Evolutionary conservation across 30 jellyfish, hydroid and myxozoan species (phyloP).

Genomic region (Rhopilema esculentum): DNA sequence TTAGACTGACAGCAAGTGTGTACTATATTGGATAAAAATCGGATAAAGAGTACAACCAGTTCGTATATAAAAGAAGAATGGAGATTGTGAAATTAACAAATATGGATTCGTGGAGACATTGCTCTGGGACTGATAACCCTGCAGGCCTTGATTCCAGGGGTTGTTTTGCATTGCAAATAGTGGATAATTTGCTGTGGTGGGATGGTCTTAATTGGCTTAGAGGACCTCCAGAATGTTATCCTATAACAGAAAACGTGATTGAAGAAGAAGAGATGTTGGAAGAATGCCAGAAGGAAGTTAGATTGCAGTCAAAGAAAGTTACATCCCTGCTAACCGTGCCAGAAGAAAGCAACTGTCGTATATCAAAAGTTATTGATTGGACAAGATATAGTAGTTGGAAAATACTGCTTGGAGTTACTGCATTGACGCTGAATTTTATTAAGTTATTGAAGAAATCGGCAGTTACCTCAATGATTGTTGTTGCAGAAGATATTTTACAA

Average conservation of each 20-base stretch:
- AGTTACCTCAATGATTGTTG: not conserved
- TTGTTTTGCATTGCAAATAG: conserved; percentile 18
- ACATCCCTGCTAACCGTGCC: not conserved
- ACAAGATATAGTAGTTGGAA: conserved; percentile 15
- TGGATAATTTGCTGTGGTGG: conserved; percentile 53
- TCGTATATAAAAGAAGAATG: conserved; percentile 19
- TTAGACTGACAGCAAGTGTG: conserved; percentile 40
- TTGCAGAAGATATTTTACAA: conserved; percentile 1
- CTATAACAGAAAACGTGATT: not conserved
- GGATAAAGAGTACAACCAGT: conserved; percentile 6
- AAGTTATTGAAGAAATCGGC: not conserved
- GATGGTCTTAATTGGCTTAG: conserved; percentile 51
- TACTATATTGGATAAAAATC: conserved; percentile 18
- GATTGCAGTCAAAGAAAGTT: not conserved
- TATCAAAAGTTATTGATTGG: conserved; percentile 22
- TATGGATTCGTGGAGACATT: conserved; percentile 18
- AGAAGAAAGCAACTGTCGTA: not conserved
- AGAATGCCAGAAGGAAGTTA: conserved; percentile 22
- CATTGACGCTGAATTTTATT: conserved; percentile 21
- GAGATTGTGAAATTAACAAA: conserved; percentile 6
- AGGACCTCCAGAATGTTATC: conserved; percentile 43
- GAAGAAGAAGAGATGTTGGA: conserved; percentile 7
- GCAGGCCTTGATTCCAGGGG: conserved; percentile 40
- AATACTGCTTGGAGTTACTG: conserved; percentile 34
- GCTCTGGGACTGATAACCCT: conserved; percentile 54